Base-by-base conservation (phyloP, 2,888 invertebrate genomes). In the Abscondita cerata region DNA sequence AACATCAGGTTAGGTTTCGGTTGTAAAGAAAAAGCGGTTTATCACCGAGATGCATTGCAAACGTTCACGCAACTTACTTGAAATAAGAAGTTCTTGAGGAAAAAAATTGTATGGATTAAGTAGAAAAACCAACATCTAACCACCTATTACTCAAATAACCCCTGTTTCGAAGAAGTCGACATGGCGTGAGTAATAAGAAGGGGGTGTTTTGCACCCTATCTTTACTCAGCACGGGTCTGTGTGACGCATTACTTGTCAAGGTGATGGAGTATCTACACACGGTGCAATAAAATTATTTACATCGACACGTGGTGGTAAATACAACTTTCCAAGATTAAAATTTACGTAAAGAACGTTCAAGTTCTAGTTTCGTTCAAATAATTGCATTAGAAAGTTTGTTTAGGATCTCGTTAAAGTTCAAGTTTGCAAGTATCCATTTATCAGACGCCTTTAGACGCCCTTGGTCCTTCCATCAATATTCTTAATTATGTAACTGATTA, bases 21-120 rank as follows among this genome's bases (percentile, higher is more conserved):
- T 65, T 68, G 65, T 69, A 69, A 68, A 70, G 68, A 66, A 65
- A 67, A 68, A 67, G 62, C 68, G 66, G 64, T 65, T 62, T 62
- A 65, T 67, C 63, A 62, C 65, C 60, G 64, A 67, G 68, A 68
- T 67, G 65, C 68, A 68, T 68, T 66, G 68, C 68, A 60, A 60
- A 57, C 60, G 63, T 67, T 67, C 68, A 68, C 68, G 68, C 68
- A 64, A 68, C 62, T 55, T 56, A 46, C 5, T 3, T n/a, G 19
- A 44, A 44, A 19, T 16, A 18, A 19, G 13, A 13, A 8, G 16
- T 13, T 4, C 40, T 40, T 4, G 25, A 25, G 6, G 2, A 50
- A 34, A 18, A 34, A 34, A 34, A 6, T 1, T 51, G 18, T 20
- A 15, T 46, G 46, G 46, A 55, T 52, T 52, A 46, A 33, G 46